Evolutionary conservation across 2,797 vertebrate genomes (phyloP), one percentile per base, ranked within the genome.

Genomic region (Iguana delicatissima): DNA sequence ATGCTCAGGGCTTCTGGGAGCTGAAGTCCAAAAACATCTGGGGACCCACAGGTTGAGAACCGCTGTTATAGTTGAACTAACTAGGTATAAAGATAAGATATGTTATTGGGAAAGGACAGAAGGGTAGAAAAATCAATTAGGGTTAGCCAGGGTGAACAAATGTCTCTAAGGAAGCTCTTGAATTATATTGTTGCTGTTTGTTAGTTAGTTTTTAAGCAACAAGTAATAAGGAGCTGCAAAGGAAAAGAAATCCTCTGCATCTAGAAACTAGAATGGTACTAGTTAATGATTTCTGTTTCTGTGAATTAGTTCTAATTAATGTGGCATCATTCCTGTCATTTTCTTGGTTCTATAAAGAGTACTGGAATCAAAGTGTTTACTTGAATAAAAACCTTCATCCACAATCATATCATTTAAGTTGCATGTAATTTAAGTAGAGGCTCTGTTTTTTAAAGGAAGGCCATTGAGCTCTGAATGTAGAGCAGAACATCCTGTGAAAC

Each of bases 331-430:
- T 24, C 5, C 32, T 38, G 26, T 46, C 35, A 59, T 32, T 72
- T 77, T 77, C 32, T 24, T 84, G 20, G 50, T n/a, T 84, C n/a
- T 32, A 52, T 84, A 52, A n/a, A 52, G 10, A 24, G 4, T 35
- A 32, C 84, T 89, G 59, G 73, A 77, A 89, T 52, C 32, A 84
- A 89, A 13, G 20, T 16, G 79, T 83, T 89, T 35, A 50, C 32
- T 29, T 76, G 29, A 64, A 14, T 59, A n/a, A 35, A 84, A 69
- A 10, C 46, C 35, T 14, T 24, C 6, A 77, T 85, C 14, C 20
- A 26, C 35, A 26, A 26, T 84, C 84, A 67, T 55, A 8, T 55
- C 50, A 26, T 35, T 80, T n/a, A 85, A n/a, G 52, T 90, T 80
- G 67, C 57, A 55, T 42, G 84, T 10, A 8, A 57, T 55, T 82